Conservation (phyloP, 2,888 invertebrate species). For the Drosophila buzzatii region DNA sequence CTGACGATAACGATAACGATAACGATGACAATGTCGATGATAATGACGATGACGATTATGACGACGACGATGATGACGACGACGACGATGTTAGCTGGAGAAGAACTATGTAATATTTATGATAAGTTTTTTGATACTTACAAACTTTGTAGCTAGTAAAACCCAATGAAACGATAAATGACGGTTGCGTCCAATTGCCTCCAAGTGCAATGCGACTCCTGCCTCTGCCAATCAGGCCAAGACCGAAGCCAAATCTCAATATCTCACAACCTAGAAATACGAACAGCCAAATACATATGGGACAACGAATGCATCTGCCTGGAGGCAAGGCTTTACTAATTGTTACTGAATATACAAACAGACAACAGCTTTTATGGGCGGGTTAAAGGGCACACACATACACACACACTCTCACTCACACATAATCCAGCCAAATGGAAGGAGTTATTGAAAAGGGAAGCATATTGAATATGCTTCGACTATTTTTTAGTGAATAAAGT, state of each 20-base stretch:
- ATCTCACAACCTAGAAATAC: conserved; percentile 17
- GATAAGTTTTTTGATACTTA: conserved; percentile 70
- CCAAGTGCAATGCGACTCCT: conserved; percentile 63
- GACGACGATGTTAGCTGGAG: conserved; percentile 2
- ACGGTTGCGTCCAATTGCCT: conserved; percentile 48
- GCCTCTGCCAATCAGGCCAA: conserved; percentile 63
- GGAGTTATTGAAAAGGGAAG: conserved; percentile 2
- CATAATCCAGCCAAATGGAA: conserved; percentile 43
- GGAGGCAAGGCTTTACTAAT: conserved; percentile 17
- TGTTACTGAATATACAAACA: conserved; percentile 14
- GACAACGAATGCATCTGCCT: conserved; percentile 64
- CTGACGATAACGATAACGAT: background rate
- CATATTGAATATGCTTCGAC: conserved; percentile 54
- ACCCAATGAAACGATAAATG: conserved; percentile 40
- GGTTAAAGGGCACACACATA: conserved; percentile 22
- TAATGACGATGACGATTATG: too few relatives aligned
- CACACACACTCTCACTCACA: conserved; percentile 6
- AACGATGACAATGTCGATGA: background rate
- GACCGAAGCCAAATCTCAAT: conserved; percentile 39
- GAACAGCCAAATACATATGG: conserved; percentile 41
- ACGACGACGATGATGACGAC: background rate
- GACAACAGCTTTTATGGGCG: conserved; percentile 17
- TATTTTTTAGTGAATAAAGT: conserved; percentile 37
- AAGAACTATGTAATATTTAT: conserved; percentile 43
- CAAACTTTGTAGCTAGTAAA: conserved; percentile 72